A percentile compares a stretch with the other conserved stretches of the same genome.
phyloP scores from a whole-genome alignment of 2,888 invertebrate species.

The Lepeophtheirus nordmannii region DNA sequence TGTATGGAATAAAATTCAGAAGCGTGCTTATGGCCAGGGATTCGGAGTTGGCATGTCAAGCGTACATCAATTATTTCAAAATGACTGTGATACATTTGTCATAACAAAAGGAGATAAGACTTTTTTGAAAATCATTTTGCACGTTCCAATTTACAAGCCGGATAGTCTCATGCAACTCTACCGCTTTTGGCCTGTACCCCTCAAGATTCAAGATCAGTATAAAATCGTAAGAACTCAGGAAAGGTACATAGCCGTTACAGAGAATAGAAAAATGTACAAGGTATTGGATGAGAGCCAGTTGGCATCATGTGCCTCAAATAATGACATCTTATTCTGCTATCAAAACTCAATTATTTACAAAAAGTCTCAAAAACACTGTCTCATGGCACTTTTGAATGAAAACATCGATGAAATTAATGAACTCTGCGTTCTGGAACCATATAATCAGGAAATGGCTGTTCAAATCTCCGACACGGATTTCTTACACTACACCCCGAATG shows the following conservation, averaged over 20 bases:
- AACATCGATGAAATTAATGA: not conserved
- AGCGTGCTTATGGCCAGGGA: not conserved
- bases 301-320: not conserved
- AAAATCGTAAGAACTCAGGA: not conserved
- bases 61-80: not conserved
- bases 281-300: not conserved
- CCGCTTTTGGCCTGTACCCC: not conserved
- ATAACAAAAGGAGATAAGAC: not conserved
- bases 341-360: not conserved
- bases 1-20: slow-evolving; percentile 2
- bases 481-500: not conserved
- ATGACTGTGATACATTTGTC: not conserved
- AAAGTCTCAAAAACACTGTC: not conserved
- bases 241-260: not conserved
- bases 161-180: slow-evolving; percentile 5
- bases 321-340: not conserved
- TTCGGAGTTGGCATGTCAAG: not conserved
- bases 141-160: not conserved
- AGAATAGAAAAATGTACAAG: not conserved
- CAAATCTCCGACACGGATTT: not conserved
- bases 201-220: not conserved
- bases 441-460: not conserved
- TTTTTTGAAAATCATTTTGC: not conserved
- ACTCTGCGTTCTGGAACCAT: not conserved
- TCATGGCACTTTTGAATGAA: not conserved